A percentile compares a stretch with the other conserved stretches of the same genome.
These are phyloP conservation scores for Halcyon malimbica DNA, from an alignment of 2,113 vertebrate species.

Conservation along the genomic window DNA sequence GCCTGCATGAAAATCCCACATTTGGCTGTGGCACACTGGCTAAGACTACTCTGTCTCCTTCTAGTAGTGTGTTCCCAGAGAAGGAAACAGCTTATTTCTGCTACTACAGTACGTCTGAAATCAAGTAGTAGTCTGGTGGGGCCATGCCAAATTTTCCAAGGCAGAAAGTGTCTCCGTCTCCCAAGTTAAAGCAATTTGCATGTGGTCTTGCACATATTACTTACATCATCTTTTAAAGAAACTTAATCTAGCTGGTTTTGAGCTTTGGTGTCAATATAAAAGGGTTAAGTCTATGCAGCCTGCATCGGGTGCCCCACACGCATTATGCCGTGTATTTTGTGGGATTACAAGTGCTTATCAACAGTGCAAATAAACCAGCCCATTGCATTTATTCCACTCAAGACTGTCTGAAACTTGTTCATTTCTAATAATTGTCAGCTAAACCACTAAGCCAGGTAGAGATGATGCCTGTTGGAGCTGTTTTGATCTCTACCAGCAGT, in stretches of 20 bases:
- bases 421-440: constrained; percentile 27
- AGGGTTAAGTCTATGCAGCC: constrained; percentile 3
- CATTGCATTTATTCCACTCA: constrained; percentile 10
- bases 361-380: constrained; percentile 43
- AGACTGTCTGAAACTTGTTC: constrained; percentile 24
- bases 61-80: constrained; percentile 21
- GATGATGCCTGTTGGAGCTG: neutral
- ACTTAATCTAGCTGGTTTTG: neutral
- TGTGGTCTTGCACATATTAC: neutral
- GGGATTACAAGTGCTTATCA: constrained; percentile 52
- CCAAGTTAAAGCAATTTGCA: neutral
- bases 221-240: constrained; percentile 16
- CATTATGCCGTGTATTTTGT: neutral
- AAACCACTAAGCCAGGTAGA: neutral
- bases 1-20: constrained; percentile 30
- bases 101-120: neutral
- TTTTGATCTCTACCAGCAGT: neutral
- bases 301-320: neutral
- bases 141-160: neutral
- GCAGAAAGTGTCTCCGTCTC: neutral
- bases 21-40: constrained; percentile 13
- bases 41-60: neutral
- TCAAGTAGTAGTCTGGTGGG: neutral
- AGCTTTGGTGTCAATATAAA: neutral
- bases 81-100: constrained; percentile 36